Evolutionary conservation across 1,140 invertebrate genomes (phyloP).

Genomic region (Drosophila nasuta): DNA sequence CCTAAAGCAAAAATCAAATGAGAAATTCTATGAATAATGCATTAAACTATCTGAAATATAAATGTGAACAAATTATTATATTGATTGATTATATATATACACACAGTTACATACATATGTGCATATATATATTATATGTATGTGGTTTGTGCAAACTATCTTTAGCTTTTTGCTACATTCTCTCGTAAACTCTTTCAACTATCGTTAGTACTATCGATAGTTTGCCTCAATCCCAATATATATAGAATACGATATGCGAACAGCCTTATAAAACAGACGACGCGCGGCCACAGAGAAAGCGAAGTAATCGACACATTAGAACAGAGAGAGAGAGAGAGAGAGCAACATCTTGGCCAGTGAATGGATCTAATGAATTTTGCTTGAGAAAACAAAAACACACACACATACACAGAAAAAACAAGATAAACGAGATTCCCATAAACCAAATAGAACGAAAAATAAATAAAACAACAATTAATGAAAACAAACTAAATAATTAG

Average conservation of each 20-base stretch:
- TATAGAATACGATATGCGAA: constrained; percentile 21
- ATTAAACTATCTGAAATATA: constrained; percentile 35
- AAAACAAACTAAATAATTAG: constrained; percentile 44
- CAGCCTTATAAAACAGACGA: constrained; percentile 21
- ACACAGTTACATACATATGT: background rate
- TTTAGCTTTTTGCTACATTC: constrained; percentile 4
- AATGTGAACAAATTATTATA: constrained; percentile 51
- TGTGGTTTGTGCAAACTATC: constrained; percentile 1
- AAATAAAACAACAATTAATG: constrained; percentile 18
- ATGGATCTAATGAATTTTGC: constrained; percentile 4
- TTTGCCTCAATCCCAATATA: background rate
- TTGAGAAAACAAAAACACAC: background rate
- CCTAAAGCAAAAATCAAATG: constrained; percentile 23
- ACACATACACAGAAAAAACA: background rate
- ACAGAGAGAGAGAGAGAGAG: background rate
- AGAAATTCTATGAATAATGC: constrained; percentile 33
- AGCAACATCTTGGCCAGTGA: constrained; percentile 1
- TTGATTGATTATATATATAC: constrained; percentile 27
- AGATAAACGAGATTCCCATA: constrained; percentile 30
- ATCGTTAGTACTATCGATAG: constrained; percentile 3
- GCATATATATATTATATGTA: constrained; percentile 10
- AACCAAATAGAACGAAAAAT: constrained; percentile 29
- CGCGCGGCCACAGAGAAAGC: background rate
- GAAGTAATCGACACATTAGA: background rate
- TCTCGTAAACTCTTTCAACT: background rate